These are phyloP conservation scores for Netelia virgata DNA, from an alignment of 2,888 invertebrate genomes.

Conservation along the genomic window DNA sequence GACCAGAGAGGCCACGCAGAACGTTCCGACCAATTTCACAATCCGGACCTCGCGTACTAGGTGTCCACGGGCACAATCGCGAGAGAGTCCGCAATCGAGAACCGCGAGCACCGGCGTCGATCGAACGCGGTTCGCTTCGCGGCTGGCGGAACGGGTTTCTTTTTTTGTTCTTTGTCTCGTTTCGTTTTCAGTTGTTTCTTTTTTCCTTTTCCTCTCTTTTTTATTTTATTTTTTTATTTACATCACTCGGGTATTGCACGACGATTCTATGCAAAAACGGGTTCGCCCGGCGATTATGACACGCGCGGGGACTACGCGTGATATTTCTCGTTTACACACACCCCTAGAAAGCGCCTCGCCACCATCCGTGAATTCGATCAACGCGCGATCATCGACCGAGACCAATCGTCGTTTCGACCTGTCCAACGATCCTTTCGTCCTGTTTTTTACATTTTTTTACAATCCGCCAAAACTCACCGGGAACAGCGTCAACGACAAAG, in stretches of 20 bases:
- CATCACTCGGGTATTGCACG: slow-evolving; percentile 51
- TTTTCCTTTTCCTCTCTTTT: background rate
- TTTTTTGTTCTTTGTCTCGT: slow-evolving; percentile 35
- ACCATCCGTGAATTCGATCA: slow-evolving; percentile 46
- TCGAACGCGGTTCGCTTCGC: slow-evolving; percentile 22
- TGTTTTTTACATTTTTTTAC: background rate
- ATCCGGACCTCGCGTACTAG: background rate
- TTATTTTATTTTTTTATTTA: background rate
- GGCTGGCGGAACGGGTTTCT: slow-evolving; percentile 53
- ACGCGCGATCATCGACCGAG: slow-evolving; percentile 42
- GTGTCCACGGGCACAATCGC: slow-evolving; percentile 36
- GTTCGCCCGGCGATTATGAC: slow-evolving; percentile 56
- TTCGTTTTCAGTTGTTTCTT: background rate
- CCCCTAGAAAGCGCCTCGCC: slow-evolving; percentile 20
- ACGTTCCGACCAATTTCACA: slow-evolving; percentile 57
- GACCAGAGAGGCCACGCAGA: slow-evolving; percentile 17
- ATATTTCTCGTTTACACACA: slow-evolving; percentile 44
- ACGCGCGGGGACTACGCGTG: slow-evolving; percentile 29
- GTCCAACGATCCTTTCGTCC: background rate
- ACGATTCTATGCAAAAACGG: slow-evolving; percentile 45
- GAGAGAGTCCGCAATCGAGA: slow-evolving; percentile 31
- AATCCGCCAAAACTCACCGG: background rate
- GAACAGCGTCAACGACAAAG: background rate
- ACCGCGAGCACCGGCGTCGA: slow-evolving; percentile 34
- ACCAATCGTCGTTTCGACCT: slow-evolving; percentile 29